phyloP scores from a whole-genome alignment of 1,140 invertebrate genomes.

The Sweltsa coloradensis region DNA sequence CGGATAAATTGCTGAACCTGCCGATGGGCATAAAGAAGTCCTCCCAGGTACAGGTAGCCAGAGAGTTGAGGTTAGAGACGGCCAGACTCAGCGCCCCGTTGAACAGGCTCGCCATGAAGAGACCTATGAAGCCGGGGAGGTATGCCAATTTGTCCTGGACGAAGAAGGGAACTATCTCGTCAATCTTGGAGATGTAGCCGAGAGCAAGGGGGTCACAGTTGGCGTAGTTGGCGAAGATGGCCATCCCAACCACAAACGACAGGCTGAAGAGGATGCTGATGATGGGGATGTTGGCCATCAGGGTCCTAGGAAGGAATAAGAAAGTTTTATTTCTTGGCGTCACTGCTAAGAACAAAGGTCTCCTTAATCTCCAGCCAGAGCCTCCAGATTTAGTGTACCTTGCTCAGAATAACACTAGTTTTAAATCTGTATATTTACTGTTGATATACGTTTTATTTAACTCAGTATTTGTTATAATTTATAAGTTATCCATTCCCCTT shows the following conservation, averaged over 20 bases:
- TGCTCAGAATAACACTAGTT: too few species aligned
- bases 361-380: too few species aligned
- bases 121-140: constrained; percentile 66
- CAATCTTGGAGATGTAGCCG: constrained; percentile 59
- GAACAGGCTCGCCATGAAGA: constrained; percentile 81
- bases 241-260: constrained; percentile 75
- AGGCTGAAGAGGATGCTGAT: constrained; percentile 64
- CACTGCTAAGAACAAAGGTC: too few species aligned
- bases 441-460: too few species aligned
- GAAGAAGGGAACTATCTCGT: constrained; percentile 77
- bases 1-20: constrained; percentile 48
- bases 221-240: constrained; percentile 73
- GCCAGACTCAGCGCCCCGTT: constrained; percentile 78
- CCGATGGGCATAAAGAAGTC: constrained; percentile 67
- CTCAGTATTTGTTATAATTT: too few species aligned
- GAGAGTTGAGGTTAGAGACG: constrained; percentile 73
- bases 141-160: constrained; percentile 72
- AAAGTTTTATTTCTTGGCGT: too few species aligned
- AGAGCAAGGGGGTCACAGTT: constrained; percentile 69
- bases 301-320: constrained; percentile 46
- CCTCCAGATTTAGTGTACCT: too few species aligned
- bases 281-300: constrained; percentile 62
- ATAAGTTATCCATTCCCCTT: too few species aligned
- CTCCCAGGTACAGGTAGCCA: constrained; percentile 80
- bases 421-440: too few species aligned